These are phyloP conservation scores for Odontothrips loti DNA, from an alignment of 2,888 invertebrate species.

Conservation along the genomic window DNA sequence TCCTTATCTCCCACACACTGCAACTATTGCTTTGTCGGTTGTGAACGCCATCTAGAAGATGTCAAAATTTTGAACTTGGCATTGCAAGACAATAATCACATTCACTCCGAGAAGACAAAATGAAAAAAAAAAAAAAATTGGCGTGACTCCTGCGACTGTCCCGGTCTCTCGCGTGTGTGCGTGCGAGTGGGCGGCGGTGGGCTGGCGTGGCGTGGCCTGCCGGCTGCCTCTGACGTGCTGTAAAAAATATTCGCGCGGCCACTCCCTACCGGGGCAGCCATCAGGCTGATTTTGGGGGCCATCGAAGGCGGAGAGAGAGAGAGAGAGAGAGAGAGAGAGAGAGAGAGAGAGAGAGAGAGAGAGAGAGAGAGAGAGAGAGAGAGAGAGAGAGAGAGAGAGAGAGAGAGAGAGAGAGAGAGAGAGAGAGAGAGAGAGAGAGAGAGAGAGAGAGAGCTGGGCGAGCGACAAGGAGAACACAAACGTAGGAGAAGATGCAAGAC, in stretches of 20 bases:
- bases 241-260: too few species aligned
- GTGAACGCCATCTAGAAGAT: too few species aligned
- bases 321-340: not conserved
- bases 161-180: too few species aligned
- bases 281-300: not conserved
- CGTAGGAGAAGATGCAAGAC: too few species aligned
- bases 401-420: conserved; percentile 1
- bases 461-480: too few species aligned
- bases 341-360: not conserved
- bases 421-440: not conserved
- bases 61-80: too few species aligned
- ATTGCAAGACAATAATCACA: too few species aligned
- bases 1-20: too few species aligned
- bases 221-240: not conserved
- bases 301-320: not conserved
- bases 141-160: too few species aligned
- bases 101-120: not conserved
- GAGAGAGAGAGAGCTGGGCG: not conserved
- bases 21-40: too few species aligned
- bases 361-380: not conserved
- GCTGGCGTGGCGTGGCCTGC: not conserved
- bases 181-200: not conserved
- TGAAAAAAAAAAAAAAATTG: not conserved
- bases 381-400: not conserved
- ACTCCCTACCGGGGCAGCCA: too few species aligned